Conservation (phyloP, 2,797 vertebrate species). For the Phoxinus dragarum region DNA sequence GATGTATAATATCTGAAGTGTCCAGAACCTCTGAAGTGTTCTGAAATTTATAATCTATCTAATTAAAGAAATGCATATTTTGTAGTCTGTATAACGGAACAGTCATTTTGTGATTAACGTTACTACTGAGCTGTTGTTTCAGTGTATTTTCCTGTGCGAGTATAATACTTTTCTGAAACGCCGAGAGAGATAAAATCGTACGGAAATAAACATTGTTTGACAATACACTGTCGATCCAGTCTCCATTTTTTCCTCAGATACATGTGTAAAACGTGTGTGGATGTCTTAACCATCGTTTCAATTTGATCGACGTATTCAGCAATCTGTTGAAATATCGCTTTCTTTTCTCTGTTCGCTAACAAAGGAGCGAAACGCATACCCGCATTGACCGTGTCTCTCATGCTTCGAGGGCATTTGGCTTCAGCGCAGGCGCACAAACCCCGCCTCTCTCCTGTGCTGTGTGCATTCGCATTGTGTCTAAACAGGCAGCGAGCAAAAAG, state of each 20-base stretch:
- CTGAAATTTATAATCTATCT: background rate
- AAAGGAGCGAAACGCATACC: slow-evolving; percentile 26
- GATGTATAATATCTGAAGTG: background rate
- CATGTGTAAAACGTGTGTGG: background rate
- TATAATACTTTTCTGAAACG: background rate
- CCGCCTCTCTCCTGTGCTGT: slow-evolving; percentile 73
- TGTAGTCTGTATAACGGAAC: background rate
- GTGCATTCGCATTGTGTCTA: slow-evolving; percentile 87
- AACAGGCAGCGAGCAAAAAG: slow-evolving; percentile 83
- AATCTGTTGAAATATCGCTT: background rate
- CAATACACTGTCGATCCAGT: background rate
- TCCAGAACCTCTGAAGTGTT: background rate
- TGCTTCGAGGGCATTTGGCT: slow-evolving; percentile 51
- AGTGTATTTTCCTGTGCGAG: background rate
- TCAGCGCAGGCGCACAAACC: slow-evolving; percentile 77
- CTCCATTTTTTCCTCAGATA: background rate
- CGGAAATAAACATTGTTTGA: slow-evolving; percentile 27
- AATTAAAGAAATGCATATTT: background rate
- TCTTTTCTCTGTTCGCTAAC: slow-evolving; percentile 7
- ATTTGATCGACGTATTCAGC: background rate
- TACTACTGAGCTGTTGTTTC: background rate
- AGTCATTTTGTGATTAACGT: background rate
- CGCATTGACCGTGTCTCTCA: slow-evolving; percentile 43
- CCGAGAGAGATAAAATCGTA: background rate
- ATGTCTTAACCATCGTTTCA: background rate